phyloP scores from a whole-genome alignment of 2,888 invertebrate species.

The Nasonovia ribisnigri region DNA sequence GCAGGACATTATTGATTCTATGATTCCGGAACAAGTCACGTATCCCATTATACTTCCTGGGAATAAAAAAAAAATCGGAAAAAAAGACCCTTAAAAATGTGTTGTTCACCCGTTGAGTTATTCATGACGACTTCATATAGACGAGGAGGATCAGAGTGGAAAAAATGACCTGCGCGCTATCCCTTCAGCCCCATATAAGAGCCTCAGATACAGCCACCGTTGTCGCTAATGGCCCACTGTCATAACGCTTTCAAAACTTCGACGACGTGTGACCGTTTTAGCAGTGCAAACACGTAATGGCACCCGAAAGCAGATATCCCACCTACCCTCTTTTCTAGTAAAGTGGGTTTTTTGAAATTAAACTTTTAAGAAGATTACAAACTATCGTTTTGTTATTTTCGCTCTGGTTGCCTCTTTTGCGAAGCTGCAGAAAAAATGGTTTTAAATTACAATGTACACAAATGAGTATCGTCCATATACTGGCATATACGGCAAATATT shows the following conservation, averaged over 20 bases:
- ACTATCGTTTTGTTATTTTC: conserved; percentile 54
- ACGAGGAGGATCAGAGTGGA: neutral
- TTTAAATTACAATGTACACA: conserved; percentile 15
- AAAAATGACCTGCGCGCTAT: conserved; percentile 29
- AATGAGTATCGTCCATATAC: neutral
- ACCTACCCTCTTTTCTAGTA: neutral
- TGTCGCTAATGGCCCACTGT: conserved; percentile 57
- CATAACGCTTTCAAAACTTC: conserved; percentile 64
- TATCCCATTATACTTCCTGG: conserved; percentile 50
- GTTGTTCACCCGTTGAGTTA: conserved; percentile 62
- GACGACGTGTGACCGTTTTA: conserved; percentile 63
- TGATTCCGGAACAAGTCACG: conserved; percentile 42
- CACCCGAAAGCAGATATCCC: conserved; percentile 45
- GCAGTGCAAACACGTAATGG: conserved; percentile 62
- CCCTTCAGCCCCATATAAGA: neutral
- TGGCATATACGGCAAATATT: neutral
- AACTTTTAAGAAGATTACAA: conserved; percentile 61
- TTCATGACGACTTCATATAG: conserved; percentile 55
- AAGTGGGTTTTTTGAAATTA: conserved; percentile 56
- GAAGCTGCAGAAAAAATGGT: neutral
- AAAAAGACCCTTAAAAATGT: conserved; percentile 43
- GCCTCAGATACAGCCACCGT: conserved; percentile 33
- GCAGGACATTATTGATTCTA: conserved; percentile 35
- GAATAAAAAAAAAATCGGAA: conserved; percentile 31
- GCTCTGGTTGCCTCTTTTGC: neutral